Conservation (phyloP, 2,113 vertebrate genomes). For the Albula goreensis region DNA sequence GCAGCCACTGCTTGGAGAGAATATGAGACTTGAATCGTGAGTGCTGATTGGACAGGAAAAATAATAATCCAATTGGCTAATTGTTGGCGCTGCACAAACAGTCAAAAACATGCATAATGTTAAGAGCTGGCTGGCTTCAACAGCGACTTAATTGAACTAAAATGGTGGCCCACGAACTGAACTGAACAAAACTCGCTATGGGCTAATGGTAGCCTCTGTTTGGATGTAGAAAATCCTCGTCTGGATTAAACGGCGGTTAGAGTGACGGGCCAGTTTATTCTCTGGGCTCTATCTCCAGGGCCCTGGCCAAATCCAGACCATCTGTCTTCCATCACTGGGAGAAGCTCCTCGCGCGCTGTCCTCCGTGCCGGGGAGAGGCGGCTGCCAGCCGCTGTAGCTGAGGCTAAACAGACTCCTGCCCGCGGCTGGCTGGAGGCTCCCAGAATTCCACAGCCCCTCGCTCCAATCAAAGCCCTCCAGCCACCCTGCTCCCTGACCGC, state of each 20-base stretch:
- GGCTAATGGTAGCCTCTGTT: not conserved
- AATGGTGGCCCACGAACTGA: not conserved
- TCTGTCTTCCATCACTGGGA: slow-evolving; percentile 32
- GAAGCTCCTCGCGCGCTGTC: slow-evolving; percentile 12
- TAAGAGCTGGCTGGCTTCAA: not conserved
- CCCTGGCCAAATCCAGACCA: slow-evolving; percentile 21
- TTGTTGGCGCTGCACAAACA: not conserved
- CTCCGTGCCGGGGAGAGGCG: slow-evolving; percentile 6
- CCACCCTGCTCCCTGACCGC: slow-evolving; percentile 13
- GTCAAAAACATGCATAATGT: too few species aligned
- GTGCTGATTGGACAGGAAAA: slow-evolving; percentile 18
- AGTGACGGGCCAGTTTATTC: not conserved
- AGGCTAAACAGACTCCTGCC: slow-evolving; percentile 38
- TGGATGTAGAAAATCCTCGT: slow-evolving; percentile 6
- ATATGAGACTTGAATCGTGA: not conserved
- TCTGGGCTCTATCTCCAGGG: not conserved
- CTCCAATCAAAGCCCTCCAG: slow-evolving; percentile 31
- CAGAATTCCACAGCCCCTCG: slow-evolving; percentile 27
- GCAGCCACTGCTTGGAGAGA: not conserved
- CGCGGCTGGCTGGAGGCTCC: slow-evolving; percentile 31
- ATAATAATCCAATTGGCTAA: not conserved
- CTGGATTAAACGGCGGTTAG: not conserved
- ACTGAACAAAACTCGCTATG: not conserved
- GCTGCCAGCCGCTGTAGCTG: slow-evolving; percentile 30
- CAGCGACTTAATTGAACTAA: not conserved